Percentiles rank a stretch among this genome's conserved stretches.
Evolutionary conservation across 2,113 vertebrate genomes (phyloP).

Genomic region (Hemibagrus wyckioides): DNA sequence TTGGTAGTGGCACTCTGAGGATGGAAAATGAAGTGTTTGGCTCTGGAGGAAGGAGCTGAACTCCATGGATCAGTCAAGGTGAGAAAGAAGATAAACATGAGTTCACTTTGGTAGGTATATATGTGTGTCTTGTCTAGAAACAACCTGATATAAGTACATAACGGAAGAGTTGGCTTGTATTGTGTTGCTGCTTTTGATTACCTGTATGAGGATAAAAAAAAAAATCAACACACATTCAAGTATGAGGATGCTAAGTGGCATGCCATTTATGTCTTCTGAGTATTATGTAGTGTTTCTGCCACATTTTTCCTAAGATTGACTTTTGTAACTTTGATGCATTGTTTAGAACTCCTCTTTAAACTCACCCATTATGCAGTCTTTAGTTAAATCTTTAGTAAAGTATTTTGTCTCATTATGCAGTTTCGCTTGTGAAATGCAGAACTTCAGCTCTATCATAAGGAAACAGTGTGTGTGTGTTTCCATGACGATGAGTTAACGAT

Average conservation of each 20-base stretch:
- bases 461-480: constrained; percentile 54
- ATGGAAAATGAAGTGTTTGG: constrained; percentile 39
- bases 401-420: constrained; percentile 4
- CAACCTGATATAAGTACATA: neutral
- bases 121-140: constrained; percentile 9
- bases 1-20: constrained; percentile 36
- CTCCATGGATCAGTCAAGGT: constrained; percentile 44
- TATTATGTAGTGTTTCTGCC: neutral
- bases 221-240: too few relatives aligned
- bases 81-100: constrained; percentile 32
- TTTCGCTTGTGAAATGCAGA: constrained; percentile 26
- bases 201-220: neutral
- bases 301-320: neutral
- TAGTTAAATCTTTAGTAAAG: neutral
- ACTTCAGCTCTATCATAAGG: constrained; percentile 20
- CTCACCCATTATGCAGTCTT: neutral
- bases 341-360: neutral
- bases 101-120: neutral
- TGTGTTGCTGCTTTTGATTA: neutral
- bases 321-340: neutral
- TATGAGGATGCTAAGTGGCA: neutral
- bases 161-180: neutral
- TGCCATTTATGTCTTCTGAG: neutral
- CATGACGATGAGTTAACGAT: constrained; percentile 46
- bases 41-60: constrained; percentile 28